Percentiles rank a stretch among this genome's conserved stretches.
Conservation (phyloP, 2,113 vertebrate genomes). For the Pteropus alecto region DNA sequence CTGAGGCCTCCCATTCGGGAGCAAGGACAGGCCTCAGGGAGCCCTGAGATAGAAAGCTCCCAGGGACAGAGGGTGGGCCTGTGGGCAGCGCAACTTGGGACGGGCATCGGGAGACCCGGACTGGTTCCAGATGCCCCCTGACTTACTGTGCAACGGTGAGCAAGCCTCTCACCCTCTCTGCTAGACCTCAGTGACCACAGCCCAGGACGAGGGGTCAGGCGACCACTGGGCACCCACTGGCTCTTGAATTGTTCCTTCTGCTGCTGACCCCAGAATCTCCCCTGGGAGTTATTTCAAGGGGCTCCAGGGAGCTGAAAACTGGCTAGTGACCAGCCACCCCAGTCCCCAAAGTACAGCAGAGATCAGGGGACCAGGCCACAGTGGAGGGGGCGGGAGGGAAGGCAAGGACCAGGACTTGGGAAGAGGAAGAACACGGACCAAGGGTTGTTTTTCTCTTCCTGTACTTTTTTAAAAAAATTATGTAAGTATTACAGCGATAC, state of each 20-base stretch:
- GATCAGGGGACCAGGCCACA: background rate
- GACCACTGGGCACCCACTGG: background rate
- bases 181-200: background rate
- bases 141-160: background rate
- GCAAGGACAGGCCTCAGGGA: background rate
- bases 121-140: background rate
- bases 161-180: background rate
- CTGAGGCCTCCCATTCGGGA: background rate
- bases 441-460: background rate
- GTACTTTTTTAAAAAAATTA: background rate
- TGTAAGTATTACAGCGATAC: background rate
- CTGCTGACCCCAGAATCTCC: background rate
- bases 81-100: background rate
- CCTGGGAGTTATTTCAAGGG: background rate
- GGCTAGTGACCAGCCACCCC: background rate
- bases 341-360: too few species aligned
- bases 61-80: background rate
- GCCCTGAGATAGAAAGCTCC: background rate
- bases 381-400: fast-evolving
- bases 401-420: background rate
- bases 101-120: fast-evolving
- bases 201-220: background rate
- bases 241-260: background rate
- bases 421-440: background rate
- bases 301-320: background rate